These are phyloP conservation scores for Limulus polyphemus DNA, from an alignment of 2,888 invertebrate species.

Conservation along the genomic window DNA sequence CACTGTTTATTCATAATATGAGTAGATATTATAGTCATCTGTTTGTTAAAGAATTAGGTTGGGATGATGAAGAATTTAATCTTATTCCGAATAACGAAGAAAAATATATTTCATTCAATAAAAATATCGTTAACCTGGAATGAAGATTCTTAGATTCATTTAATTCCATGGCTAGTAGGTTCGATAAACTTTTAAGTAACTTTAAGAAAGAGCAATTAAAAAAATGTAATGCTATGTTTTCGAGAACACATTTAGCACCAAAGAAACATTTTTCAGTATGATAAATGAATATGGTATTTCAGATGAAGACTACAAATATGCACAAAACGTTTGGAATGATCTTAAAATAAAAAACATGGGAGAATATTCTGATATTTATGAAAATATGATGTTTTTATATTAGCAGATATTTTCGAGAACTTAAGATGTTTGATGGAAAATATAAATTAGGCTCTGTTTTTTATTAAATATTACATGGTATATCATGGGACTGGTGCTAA, in stretches of 20 bases:
- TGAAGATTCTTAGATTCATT: too few relatives aligned
- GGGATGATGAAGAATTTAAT: slow-evolving; percentile 5
- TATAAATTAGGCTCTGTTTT: too few relatives aligned
- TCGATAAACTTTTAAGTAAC: slow-evolving; percentile 22
- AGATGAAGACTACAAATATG: slow-evolving; percentile 25
- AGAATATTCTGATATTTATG: slow-evolving; percentile 17
- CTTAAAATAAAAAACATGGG: slow-evolving; percentile 24
- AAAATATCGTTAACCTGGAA: background rate
- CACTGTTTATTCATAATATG: slow-evolving; percentile 11
- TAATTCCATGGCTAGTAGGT: background rate
- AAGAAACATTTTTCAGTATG: background rate
- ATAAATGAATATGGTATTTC: slow-evolving; percentile 7
- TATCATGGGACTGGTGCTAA: slow-evolving; percentile 19
- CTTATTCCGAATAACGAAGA: slow-evolving; percentile 26
- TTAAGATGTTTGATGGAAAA: slow-evolving; percentile 17
- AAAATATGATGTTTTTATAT: slow-evolving; percentile 21
- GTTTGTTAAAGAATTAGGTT: slow-evolving; percentile 11
- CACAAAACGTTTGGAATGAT: slow-evolving; percentile 26
- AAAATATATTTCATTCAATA: slow-evolving; percentile 23
- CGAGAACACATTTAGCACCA: slow-evolving; percentile 25
- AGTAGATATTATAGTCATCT: background rate
- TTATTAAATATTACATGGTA: too few relatives aligned
- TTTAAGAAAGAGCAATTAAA: slow-evolving; percentile 15
- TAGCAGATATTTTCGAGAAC: slow-evolving; percentile 32
- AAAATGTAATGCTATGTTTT: slow-evolving; percentile 18